phyloP scores from a whole-genome alignment of 1,140 invertebrate genomes.

The Lepeophtheirus salmonis region DNA sequence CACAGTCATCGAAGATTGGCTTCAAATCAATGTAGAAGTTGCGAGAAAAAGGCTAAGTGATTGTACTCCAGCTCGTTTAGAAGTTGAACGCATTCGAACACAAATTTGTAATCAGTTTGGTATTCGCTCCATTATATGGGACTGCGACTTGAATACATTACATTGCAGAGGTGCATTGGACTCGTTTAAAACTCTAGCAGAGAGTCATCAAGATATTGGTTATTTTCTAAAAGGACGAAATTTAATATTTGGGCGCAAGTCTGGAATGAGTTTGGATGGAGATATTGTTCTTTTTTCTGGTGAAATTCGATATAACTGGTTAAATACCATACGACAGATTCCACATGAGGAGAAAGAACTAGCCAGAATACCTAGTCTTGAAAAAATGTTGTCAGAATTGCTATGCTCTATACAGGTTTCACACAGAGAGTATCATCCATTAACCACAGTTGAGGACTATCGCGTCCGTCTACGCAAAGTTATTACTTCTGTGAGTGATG shows the following conservation, averaged over 20 bases:
- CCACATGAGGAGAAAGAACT: conserved; percentile 48
- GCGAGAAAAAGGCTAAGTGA: conserved; percentile 38
- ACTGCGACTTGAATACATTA: conserved; percentile 67
- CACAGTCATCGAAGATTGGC: conserved; percentile 31
- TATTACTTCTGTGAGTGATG: conserved; percentile 3
- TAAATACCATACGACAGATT: conserved; percentile 65
- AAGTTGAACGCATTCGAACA: conserved; percentile 40
- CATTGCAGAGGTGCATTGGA: conserved; percentile 56
- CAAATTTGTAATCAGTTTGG: conserved; percentile 34
- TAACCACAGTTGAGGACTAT: conserved; percentile 12
- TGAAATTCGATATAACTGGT: conserved; percentile 71
- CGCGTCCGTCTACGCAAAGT: not conserved
- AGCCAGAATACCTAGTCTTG: conserved; percentile 51
- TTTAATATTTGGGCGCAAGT: conserved; percentile 62
- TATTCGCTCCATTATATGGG: conserved; percentile 43
- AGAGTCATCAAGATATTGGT: conserved; percentile 22
- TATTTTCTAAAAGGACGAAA: conserved; percentile 35
- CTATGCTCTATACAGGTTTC: conserved; percentile 22
- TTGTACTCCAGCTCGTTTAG: conserved; percentile 40
- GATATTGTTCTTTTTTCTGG: conserved; percentile 67
- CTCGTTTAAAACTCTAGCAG: conserved; percentile 22
- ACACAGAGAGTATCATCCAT: conserved; percentile 22
- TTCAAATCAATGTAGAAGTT: conserved; percentile 39
- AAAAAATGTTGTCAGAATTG: conserved; percentile 47
- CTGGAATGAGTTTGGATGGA: conserved; percentile 65